Base-by-base conservation (phyloP, 2,888 invertebrate genomes). In the Cataglyphis altisquamis region DNA sequence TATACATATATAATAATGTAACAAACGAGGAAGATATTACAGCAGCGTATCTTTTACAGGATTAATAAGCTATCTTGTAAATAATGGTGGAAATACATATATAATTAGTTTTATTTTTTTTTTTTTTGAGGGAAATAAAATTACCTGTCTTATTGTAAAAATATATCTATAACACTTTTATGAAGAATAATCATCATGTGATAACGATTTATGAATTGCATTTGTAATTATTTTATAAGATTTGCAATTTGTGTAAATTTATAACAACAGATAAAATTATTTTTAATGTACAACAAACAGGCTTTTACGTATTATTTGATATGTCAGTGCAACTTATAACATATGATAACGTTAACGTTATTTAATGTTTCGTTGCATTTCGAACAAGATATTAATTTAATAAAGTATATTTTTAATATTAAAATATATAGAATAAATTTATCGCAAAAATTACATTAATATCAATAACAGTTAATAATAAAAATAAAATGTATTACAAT, bases 271-370 rank as follows among this genome's bases (percentile, higher is more conserved):
- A 41, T 6, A n/a, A 4, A 0, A 18, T 39, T 41, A 15, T 9
- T 52, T 57, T 41, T 67, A 57, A 57, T 77, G 29, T 12, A 29
- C 1, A n/a, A 41, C 41, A 68, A 68, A 57, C 32, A 57, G 15
- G 21, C 18, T 32, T 77, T 39, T 12, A n/a, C 9, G 32, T 45
- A n/a, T 64, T 36, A 75, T 48, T 45, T 8, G 10, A 12, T 52
- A 36, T 18, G 15, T 25, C 18, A 9, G 8, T 5, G 3, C 32
- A 48, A 52, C 36, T 63, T 63, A 41, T 18, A 64, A 10, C 21
- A 29, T 32, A 3, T 3, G 18, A 41, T 29, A 60, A 78, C 9
- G 12, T 2, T 60, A 70, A 78, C 12, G 8, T 60, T 32, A 57
- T 36, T 57, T 45, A 36, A 21, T 72, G 48, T 32, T 45, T 5